Conservation (phyloP, 2,888 invertebrate species). For the Asteroscopus sphinx region DNA sequence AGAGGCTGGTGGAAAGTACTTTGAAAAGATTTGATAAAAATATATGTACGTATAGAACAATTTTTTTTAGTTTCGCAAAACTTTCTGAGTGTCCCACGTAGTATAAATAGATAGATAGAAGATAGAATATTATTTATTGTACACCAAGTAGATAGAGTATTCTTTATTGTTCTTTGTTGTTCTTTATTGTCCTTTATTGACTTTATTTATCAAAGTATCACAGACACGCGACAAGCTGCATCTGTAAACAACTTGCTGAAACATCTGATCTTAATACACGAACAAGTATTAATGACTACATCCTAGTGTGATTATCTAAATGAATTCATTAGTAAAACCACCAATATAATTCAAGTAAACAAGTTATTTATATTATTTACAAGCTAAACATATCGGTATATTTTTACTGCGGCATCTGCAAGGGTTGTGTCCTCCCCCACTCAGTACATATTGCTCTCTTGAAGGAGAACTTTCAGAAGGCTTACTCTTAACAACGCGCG, state of each 20-base stretch:
- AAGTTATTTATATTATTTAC: conserved; percentile 46
- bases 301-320: conserved; percentile 46
- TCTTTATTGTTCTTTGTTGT: neutral
- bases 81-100: too few species aligned
- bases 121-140: too few species aligned
- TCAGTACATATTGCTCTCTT: too few species aligned
- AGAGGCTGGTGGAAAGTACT: too few species aligned
- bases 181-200: neutral
- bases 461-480: conserved; percentile 17
- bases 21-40: too few species aligned
- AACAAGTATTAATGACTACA: conserved; percentile 38
- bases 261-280: conserved; percentile 37
- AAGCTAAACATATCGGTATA: conserved; percentile 43
- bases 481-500: neutral
- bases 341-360: conserved; percentile 30
- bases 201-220: neutral
- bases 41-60: too few species aligned
- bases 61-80: too few species aligned
- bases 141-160: too few species aligned
- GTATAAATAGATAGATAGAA: too few species aligned
- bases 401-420: conserved; percentile 59
- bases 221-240: conserved; percentile 22
- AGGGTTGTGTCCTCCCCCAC: conserved; percentile 54
- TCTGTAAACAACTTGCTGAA: neutral
- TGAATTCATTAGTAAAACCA: conserved; percentile 44